A percentile compares a stretch with the other conserved stretches of the same genome.
These are phyloP conservation scores for Megalopta genalis DNA, from an alignment of 1,140 invertebrate genomes.

Conservation along the genomic window DNA sequence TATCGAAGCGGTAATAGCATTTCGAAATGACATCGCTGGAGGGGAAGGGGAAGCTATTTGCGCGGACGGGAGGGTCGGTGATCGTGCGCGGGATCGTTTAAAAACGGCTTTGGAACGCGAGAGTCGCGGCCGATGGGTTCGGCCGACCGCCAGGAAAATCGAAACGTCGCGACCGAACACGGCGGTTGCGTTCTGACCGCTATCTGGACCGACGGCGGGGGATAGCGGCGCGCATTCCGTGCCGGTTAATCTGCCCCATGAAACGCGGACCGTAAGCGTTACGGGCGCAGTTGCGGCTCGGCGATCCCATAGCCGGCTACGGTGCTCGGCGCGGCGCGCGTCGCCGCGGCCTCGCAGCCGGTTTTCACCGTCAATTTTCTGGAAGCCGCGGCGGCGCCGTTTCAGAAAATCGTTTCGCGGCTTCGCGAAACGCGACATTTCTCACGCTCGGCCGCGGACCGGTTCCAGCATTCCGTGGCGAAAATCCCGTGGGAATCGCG, in stretches of 20 bases:
- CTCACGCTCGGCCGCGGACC: neutral
- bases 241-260: neutral
- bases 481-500: conserved; percentile 16
- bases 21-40: too few relatives aligned
- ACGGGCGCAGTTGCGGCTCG: conserved; percentile 18
- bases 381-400: neutral
- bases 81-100: too few relatives aligned
- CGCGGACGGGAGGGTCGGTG: too few relatives aligned
- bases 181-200: neutral
- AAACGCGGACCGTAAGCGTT: neutral
- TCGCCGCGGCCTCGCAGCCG: neutral
- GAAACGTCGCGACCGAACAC: neutral
- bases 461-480: neutral
- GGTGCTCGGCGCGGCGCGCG: too few relatives aligned
- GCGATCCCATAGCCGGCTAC: neutral
- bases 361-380: conserved; percentile 4
- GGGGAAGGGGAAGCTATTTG: too few relatives aligned
- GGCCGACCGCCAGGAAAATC: too few relatives aligned
- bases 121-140: too few relatives aligned
- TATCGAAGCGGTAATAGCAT: too few relatives aligned
- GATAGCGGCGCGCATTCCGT: neutral
- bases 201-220: neutral
- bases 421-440: neutral
- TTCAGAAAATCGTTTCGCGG: neutral
- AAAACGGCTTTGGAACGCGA: neutral